Evolutionary conservation across 2,113 vertebrate species (phyloP), one percentile per base, ranked within the genome.

Genomic region (Melanocharis versteri): DNA sequence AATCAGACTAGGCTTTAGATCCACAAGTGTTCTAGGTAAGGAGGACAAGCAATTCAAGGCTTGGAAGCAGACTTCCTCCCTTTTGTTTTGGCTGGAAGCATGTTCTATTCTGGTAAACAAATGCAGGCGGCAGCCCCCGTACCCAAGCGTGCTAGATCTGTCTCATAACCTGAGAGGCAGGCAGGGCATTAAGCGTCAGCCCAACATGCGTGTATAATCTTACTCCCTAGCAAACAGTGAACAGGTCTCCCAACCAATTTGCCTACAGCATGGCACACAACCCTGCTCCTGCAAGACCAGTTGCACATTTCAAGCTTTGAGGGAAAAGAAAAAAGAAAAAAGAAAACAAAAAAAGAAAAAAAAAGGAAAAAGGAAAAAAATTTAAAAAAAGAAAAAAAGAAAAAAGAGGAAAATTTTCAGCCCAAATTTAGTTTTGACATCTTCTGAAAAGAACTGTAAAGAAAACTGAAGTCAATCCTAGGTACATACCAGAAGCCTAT

Each of bases 71-170:
- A 80, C 23, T 73, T 87, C 61, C 44, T 86, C 53, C 73, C 48
- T 85, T 95, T 90, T 93, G 66, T 88, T 94, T 93, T 87, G 87
- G 54, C 84, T 96, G 62, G 87, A 91, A 85, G 30, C 17, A 28
- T 13, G 24, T 54, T 91, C 69, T 69, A 26, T 56, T 93, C 92
- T 24, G 30, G 51, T 30, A 39, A 24, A 24, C n/a, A 28, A 40
- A 33, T 3, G 1, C 21, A 64, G 57, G 40, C 3, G 0, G 50
- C 89, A 94, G 73, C 33, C 50, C 72, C 35, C 0, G 0, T 58
- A 40, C 81, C 82, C 19, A 53, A 82, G 45, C 2, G 2, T 1
- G 3, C 22, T 5, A 5, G 35, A 44, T 91, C 47, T 44, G n/a
- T 39, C 72, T 71, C 6, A 1, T 19, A 60, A 15, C 18, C 57